Percentiles rank a stretch among this genome's conserved stretches.
phyloP scores from a whole-genome alignment of 2,888 invertebrate genomes.

The Piscicola geometra region DNA sequence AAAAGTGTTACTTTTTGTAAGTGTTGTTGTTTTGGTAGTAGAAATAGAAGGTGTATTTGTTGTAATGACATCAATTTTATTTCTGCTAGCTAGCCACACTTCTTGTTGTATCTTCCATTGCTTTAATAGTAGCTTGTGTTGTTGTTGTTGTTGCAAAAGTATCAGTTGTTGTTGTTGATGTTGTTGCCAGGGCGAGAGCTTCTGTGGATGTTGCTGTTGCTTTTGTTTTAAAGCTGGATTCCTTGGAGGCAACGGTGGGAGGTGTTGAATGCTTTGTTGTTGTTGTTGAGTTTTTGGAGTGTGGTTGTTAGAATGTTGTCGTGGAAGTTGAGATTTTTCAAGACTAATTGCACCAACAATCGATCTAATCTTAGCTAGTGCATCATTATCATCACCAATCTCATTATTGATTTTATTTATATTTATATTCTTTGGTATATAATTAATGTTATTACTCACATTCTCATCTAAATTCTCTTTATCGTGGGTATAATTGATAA shows the following conservation, averaged over 20 bases:
- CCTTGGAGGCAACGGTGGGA: neutral
- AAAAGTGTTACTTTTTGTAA: neutral
- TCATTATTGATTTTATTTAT: too few species aligned
- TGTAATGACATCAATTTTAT: neutral
- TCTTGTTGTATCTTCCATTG: neutral
- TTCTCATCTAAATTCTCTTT: too few species aligned
- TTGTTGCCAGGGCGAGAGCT: slow-evolving; percentile 1
- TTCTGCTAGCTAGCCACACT: neutral
- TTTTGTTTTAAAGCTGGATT: neutral
- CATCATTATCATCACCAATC: too few species aligned
- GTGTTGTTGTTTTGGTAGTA: neutral
- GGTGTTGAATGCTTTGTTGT: neutral
- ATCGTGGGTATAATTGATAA: too few species aligned
- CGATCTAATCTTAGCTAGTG: too few species aligned
- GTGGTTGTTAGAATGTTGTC: too few species aligned
- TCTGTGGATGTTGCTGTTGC: neutral
- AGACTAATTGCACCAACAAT: too few species aligned
- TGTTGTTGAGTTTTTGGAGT: too few species aligned
- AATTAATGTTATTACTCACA: too few species aligned
- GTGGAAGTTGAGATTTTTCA: too few species aligned
- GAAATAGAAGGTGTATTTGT: too few species aligned
- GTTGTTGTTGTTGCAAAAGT: slow-evolving; percentile 5
- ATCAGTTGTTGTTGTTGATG: neutral
- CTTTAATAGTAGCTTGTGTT: neutral
- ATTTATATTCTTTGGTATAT: too few species aligned